Percentiles rank a stretch among this genome's conserved stretches.
These are phyloP conservation scores for Caenorhabditis doughertyi DNA, from an alignment of 2,888 invertebrate genomes.

Conservation along the genomic window DNA sequence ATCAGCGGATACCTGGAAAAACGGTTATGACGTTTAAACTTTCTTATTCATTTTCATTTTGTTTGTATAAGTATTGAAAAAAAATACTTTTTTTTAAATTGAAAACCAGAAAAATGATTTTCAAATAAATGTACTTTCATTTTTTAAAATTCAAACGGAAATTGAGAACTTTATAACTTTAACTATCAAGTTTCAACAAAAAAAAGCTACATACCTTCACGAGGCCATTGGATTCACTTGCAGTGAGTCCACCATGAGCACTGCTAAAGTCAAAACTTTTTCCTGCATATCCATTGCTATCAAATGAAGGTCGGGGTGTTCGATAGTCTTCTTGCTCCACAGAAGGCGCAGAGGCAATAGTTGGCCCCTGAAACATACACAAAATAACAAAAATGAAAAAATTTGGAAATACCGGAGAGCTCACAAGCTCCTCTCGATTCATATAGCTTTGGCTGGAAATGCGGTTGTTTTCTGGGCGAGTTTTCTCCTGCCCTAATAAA, in stretches of 20 bases:
- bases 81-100: too few species aligned
- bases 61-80: conserved; percentile 2
- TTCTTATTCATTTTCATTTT: too few species aligned
- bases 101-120: neutral
- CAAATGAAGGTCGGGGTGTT: conserved; percentile 80
- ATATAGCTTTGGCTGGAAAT: neutral
- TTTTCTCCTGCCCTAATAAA: conserved; percentile 7
- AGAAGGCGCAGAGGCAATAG: conserved; percentile 82
- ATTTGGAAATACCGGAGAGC: conserved; percentile 20
- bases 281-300: conserved; percentile 75
- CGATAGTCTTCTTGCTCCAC: conserved; percentile 82
- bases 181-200: conserved; percentile 18
- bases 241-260: conserved; percentile 60
- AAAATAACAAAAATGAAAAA: conserved; percentile 21
- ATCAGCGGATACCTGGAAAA: conserved; percentile 81
- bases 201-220: conserved; percentile 76
- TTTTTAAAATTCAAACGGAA: conserved; percentile 47
- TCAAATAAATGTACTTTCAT: too few species aligned
- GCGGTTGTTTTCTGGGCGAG: conserved; percentile 6
- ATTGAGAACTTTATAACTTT: conserved; percentile 39
- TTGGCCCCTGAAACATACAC: conserved; percentile 82
- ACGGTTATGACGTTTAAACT: too few species aligned
- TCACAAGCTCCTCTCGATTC: conserved; percentile 16
- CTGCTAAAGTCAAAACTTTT: conserved; percentile 81
- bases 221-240: conserved; percentile 80